These are phyloP conservation scores for Tetranychus truncatus DNA, from an alignment of 2,888 invertebrate genomes.

Conservation along the genomic window DNA sequence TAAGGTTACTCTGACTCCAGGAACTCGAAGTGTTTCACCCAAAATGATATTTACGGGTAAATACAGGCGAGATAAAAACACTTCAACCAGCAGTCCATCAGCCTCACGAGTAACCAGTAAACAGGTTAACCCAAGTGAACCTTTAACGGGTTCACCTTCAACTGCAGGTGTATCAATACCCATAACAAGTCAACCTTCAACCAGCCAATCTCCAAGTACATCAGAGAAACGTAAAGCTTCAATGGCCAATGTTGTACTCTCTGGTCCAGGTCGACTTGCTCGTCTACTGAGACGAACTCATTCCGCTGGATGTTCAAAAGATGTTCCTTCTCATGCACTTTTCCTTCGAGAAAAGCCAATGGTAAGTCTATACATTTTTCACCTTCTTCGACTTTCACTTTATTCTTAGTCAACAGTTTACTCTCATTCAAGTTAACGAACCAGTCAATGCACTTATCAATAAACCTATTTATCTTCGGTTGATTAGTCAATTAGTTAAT, in stretches of 20 bases:
- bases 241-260: slow-evolving; percentile 16
- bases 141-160: neutral
- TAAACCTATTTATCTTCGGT: too few species aligned
- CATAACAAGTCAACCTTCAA: slow-evolving; percentile 12
- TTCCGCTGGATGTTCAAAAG: slow-evolving; percentile 32
- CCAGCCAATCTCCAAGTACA: slow-evolving; percentile 4
- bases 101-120: neutral
- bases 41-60: slow-evolving; percentile 6
- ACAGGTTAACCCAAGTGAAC: neutral
- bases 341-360: slow-evolving; percentile 29
- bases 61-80: neutral
- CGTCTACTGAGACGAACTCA: slow-evolving; percentile 26
- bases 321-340: slow-evolving; percentile 33
- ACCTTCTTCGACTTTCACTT: neutral
- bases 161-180: slow-evolving; percentile 13
- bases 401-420: too few species aligned
- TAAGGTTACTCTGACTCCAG: slow-evolving; percentile 10
- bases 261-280: slow-evolving; percentile 22
- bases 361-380: slow-evolving; percentile 19
- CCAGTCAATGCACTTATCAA: too few species aligned
- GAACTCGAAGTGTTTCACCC: neutral
- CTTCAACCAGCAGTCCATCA: neutral
- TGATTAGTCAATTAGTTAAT: too few species aligned
- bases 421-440: too few species aligned
- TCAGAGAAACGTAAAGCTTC: slow-evolving; percentile 20